Evolutionary conservation across 2,888 invertebrate genomes (phyloP), one percentile per base, ranked within the genome.

Genomic region (Drosophila dives): DNA sequence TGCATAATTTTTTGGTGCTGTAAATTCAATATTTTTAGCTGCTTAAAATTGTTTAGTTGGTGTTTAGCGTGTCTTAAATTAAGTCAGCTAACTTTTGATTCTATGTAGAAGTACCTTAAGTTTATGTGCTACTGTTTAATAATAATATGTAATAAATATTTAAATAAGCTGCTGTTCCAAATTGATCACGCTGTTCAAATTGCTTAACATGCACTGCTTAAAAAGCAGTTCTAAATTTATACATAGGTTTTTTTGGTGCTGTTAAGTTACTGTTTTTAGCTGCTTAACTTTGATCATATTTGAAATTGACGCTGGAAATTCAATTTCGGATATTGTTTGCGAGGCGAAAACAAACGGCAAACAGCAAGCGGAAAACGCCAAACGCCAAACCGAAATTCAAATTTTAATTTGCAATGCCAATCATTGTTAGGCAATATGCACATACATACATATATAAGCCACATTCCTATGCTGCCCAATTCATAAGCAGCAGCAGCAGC

Each of bases 381-480:
- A 33, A 12, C 15, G 40, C 40, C 53, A 64, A 64, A n/a, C 34
- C 23, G 23, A 36, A 11, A 59, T 42, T 20, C 49, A 53, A 64
- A 66, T 61, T 64, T 48, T 34, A 61, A 65, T 64, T 84, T 67
- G 76, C 67, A 72, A 64, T 60, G 73, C 61, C 62, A 72, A 76
- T 79, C 69, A 72, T 66, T 67, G 36, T 58, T 32, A 50, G 51
- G 32, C 56, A 11, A 20, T 38, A 55, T n/a, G 26, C 55, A 12
- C 15, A 26, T 12, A 29, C 32, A 51, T 7, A 51, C 29, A n/a
- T 60, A 56, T 29, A 56, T 49, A 34, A 23, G 32, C 50, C 38
- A 12, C 33, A 60, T 72, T 62, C 36, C 45, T 48, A 10, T 29
- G 29, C 29, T 6, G 26, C 26, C 1, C 45, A 48, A 15, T 48